Evolutionary conservation across 2,797 vertebrate species (phyloP), one percentile per base, ranked within the genome.

Genomic region (Clarias pachynema): DNA sequence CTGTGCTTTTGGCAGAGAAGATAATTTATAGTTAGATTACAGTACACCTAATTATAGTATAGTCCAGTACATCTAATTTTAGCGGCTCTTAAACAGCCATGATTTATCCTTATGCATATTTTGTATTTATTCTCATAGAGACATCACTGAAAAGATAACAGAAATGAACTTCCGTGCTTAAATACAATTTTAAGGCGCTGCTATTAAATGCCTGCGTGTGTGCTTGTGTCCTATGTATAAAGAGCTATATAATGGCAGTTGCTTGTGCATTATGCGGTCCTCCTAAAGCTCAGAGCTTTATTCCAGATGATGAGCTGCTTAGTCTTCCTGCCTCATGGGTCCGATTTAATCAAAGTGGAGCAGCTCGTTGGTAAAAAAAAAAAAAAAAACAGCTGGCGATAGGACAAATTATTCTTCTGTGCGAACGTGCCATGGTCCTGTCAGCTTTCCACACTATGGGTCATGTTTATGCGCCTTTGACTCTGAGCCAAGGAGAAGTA

Each of bases 311-410:
- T 91, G 84, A 92, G 74, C 15, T 1, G 82, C 86, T 89, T 73
- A 91, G 88, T 88, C 89, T 87, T 89, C 78, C 81, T 40, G 69
- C 85, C 82, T 81, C n/a, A 56, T 81, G 74, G 81, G 85, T 69
- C 79, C 56, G 86, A 91, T 91, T 89, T 89, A 92, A 91, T 91
- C 84, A 90, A 88, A 89, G 87, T 70, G 79, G 60, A 84, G 66
- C 81, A 12, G 78, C 84, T 86, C 57, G 26, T 60, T 15, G 3
- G 20, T 44, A 49, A 60, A 3, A 22, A 68, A 68, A 12, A 12
- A 37, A 65, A 66, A 37, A 53, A 79, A 80, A 84, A 75, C 78
- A 84, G 79, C 84, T 59, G 82, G 63, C 31, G 31, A 29, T 74
- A 69, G 49, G 22, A 63, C 66, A 69, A 53, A 31, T 63, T 40